Evolutionary conservation across 2,888 invertebrate genomes (phyloP), one percentile per base, ranked within the genome.

Genomic region (Sarcophaga carnaria): DNA sequence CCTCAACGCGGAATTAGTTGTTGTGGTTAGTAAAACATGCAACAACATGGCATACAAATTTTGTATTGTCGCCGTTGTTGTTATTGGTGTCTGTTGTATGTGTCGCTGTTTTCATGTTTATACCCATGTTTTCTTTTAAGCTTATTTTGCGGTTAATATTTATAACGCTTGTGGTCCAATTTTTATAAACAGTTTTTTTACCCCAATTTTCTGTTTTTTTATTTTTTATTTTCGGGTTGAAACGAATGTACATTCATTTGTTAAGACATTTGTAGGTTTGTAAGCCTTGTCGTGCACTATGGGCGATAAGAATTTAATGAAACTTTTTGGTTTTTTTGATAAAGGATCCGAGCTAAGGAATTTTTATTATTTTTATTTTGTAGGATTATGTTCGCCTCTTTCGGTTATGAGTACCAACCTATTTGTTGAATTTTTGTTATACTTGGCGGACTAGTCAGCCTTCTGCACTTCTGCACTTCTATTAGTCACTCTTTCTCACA

Each of bases 11-110:
- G 89, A 89, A 89, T 90, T 89, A 90, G 90, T 88, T 88, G 88
- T 88, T 89, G 90, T 88, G 91, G 92, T 92, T 92, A 91, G 92
- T 92, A 92, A 92, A 92, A 92, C 92, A 92, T 91, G 91, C 82
- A 62, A 70, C 84, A 82, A 85, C 88, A 88, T 84, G 86, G 79
- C 70, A 86, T 79, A 88, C 82, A 84, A 72, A 86, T 63, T 49
- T 49, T 67, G 20, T 59, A 37, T 84, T 80, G 37, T 67, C 74
- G 64, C 12, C 66, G 37, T 66, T 47, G 37, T 49, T 45, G 4
- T 71, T 27, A 60, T 62, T 63, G 45, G 59, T 70, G 64, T 76
- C 71, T 78, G 72, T 62, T 74, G 20, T 66, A 83, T 45, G 80
- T 78, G 80, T 78, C 75, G 85, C 82, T 78, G 67, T 80, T 78